phyloP scores from a whole-genome alignment of 2,113 vertebrate genomes.

The Neodontobutis hainanensis region DNA sequence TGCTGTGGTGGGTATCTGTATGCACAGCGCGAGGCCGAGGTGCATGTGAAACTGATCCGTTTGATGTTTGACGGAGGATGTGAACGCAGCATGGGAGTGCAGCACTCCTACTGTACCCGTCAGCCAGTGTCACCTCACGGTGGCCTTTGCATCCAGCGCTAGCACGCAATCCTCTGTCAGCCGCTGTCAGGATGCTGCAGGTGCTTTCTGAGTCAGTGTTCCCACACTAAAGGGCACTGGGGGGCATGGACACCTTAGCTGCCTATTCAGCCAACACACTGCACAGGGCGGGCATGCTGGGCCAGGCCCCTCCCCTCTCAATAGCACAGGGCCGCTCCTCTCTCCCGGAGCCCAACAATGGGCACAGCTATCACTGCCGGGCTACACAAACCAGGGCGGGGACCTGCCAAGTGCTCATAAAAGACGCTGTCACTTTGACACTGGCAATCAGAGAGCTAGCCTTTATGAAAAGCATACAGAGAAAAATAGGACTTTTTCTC shows the following conservation, averaged over 20 bases:
- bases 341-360: constrained; percentile 70
- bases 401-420: constrained; percentile 70
- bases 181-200: constrained; percentile 67
- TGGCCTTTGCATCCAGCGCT: constrained; percentile 46
- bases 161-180: constrained; percentile 71
- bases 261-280: constrained; percentile 73
- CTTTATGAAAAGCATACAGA: constrained; percentile 68
- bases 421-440: constrained; percentile 76
- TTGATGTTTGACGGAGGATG: constrained; percentile 53
- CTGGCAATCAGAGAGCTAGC: constrained; percentile 66
- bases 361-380: constrained; percentile 74
- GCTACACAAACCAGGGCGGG: constrained; percentile 78
- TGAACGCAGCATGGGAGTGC: constrained; percentile 49
- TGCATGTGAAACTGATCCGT: constrained; percentile 53
- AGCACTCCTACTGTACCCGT: constrained; percentile 48
- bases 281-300: constrained; percentile 51
- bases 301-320: constrained; percentile 68
- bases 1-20: constrained; percentile 13
- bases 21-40: constrained; percentile 14
- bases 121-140: constrained; percentile 53
- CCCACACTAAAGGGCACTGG: constrained; percentile 77
- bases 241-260: constrained; percentile 78
- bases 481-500: constrained; percentile 60
- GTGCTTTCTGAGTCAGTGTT: constrained; percentile 69
- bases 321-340: constrained; percentile 69